Percentiles rank a stretch among this genome's conserved stretches.
Conservation (phyloP, 1,140 invertebrate genomes). For the Frieseomelitta varia region DNA sequence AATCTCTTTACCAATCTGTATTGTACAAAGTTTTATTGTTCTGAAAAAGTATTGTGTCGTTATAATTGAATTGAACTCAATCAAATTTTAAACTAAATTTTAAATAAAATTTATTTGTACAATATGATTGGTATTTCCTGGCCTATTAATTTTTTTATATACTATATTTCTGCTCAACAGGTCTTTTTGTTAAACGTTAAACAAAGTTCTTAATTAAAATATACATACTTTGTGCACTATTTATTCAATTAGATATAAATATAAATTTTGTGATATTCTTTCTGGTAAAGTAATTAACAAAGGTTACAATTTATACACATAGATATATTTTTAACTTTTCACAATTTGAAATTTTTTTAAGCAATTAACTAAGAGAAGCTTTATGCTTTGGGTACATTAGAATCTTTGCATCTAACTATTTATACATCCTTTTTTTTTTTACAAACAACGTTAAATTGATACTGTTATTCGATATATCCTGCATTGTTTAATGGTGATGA, state of each 20-base stretch:
- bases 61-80: neutral
- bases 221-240: neutral
- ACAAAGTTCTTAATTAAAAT: neutral
- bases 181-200: neutral
- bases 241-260: slow-evolving; percentile 3
- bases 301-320: slow-evolving; percentile 13
- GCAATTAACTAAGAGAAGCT: slow-evolving; percentile 58
- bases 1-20: slow-evolving; percentile 65
- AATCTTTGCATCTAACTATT: slow-evolving; percentile 20
- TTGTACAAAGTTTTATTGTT: slow-evolving; percentile 40
- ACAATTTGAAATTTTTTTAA: slow-evolving; percentile 40
- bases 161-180: slow-evolving; percentile 22
- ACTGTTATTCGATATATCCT: slow-evolving; percentile 37
- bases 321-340: slow-evolving; percentile 25
- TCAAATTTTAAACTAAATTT: neutral
- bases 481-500: slow-evolving; percentile 4
- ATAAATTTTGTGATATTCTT: slow-evolving; percentile 18
- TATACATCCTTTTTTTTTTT: neutral
- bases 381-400: slow-evolving; percentile 55
- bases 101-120: slow-evolving; percentile 14
- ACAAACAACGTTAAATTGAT: slow-evolving; percentile 28
- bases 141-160: slow-evolving; percentile 41
- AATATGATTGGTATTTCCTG: slow-evolving; percentile 50
- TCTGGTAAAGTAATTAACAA: slow-evolving; percentile 47
- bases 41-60: neutral